Evolutionary conservation across 2,888 invertebrate genomes (phyloP).

Genomic region (Melipona bicolor): DNA sequence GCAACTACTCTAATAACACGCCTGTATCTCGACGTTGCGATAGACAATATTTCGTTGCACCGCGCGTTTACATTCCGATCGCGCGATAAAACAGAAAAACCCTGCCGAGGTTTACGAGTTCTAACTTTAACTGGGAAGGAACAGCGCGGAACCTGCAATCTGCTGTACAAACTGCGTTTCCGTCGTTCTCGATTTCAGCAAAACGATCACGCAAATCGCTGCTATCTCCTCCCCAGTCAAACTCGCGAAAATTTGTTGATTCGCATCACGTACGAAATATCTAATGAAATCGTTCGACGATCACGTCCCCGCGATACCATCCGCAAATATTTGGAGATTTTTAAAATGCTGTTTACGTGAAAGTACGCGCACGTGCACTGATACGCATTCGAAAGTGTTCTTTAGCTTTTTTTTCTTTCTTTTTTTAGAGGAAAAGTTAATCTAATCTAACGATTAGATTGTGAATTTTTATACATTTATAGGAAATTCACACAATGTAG

Average conservation of each 20-base stretch:
- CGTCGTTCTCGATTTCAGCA: conserved; percentile 1
- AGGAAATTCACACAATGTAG: too few relatives aligned
- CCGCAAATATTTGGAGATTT: neutral
- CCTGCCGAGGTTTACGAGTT: neutral
- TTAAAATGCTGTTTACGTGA: neutral
- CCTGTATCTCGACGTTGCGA: conserved; percentile 11
- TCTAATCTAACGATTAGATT: too few relatives aligned
- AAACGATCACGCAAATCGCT: conserved; percentile 24
- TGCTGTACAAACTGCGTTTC: conserved; percentile 1
- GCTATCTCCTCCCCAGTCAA: neutral
- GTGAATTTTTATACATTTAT: too few relatives aligned
- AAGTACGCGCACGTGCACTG: too few relatives aligned
- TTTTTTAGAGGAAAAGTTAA: too few relatives aligned
- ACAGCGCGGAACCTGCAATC: neutral
- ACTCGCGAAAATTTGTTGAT: neutral
- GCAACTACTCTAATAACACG: neutral
- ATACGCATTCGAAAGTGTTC: too few relatives aligned
- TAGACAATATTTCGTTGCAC: conserved; percentile 12
- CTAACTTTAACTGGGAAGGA: neutral
- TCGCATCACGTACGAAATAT: conserved; percentile 3
- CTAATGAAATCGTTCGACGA: neutral
- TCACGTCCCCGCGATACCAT: neutral
- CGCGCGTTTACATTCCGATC: conserved; percentile 31
- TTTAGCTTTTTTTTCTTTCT: too few relatives aligned
- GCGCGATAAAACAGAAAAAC: conserved; percentile 18